These are phyloP conservation scores for Cephus runcator DNA, from an alignment of 2,888 invertebrate genomes.

Conservation along the genomic window DNA sequence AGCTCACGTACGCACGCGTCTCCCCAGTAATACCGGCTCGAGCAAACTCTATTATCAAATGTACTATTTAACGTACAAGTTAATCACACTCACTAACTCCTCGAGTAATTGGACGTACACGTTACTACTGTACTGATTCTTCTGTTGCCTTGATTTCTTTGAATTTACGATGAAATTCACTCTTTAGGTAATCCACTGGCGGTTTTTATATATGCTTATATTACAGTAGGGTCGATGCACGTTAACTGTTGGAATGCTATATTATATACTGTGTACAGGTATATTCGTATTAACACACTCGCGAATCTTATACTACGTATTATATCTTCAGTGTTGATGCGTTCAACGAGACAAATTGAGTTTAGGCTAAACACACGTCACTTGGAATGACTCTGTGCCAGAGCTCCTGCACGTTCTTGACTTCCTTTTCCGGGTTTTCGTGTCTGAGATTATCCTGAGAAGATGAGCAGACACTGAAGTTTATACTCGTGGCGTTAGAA, in stretches of 20 bases:
- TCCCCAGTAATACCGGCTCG: not conserved
- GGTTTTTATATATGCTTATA: not conserved
- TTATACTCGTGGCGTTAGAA: not conserved
- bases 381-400: not conserved
- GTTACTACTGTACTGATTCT: not conserved
- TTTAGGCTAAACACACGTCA: not conserved
- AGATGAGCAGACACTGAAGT: not conserved
- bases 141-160: not conserved
- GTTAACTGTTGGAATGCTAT: not conserved
- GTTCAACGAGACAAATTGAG: not conserved
- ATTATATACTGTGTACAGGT: not conserved
- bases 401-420: not conserved
- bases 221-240: not conserved
- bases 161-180: not conserved
- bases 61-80: not conserved
- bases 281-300: not conserved
- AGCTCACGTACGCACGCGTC: not conserved
- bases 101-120: not conserved
- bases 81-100: not conserved
- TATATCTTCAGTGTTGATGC: not conserved
- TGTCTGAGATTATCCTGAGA: not conserved
- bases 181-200: not conserved
- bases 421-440: not conserved
- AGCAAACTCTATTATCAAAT: not conserved
- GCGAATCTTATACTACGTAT: not conserved